Base-by-base conservation (phyloP, 2,888 invertebrate species). In the Drosophila leonis region DNA sequence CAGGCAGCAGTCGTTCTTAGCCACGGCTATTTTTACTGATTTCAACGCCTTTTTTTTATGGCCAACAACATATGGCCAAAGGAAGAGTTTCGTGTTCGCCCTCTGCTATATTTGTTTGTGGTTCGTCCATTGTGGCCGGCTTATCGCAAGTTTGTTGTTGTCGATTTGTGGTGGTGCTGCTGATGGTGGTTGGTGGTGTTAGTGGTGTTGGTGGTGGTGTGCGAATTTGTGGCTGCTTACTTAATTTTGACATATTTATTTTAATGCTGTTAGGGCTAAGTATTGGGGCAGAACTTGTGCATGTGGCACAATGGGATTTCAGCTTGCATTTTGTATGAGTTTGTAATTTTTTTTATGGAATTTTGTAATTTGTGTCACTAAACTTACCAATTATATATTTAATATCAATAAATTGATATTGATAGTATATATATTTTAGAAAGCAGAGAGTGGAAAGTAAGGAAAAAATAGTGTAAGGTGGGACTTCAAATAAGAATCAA, bases 161-260 rank as follows among this genome's bases (percentile, higher is more conserved):
- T 55, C 56, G 31, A 42, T 56, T 42, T 56, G 56, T 39, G 37
- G 24, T 54, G 44, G 56, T 39, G 24, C 13, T 59, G 60, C 10
- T 55, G 64, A n/a, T 54, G 46, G n/a, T 65, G 59, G 4, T 31
- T 31, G 48, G 9, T 54, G 65, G 13, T 35, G 54, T 13, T 52
- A 60, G 12, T 52, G 44, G 44, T 55, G 65, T 15, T 35, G 52
- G 20, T 52, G 70, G 13, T 60, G 52, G 68, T 79, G 75, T 71
- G 77, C 77, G 64, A 80, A 77, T 75, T 78, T 83, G 72, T 79
- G 78, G 82, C 74, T 87, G 78, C 78, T 78, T 78, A 82, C 82
- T 83, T 89, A 88, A 84, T 89, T 83, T 88, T 88, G 86, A 88
- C 86, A 89, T 83, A 88, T 89, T 90, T 84, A 90, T 90, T 85